Evolutionary conservation across 2,797 vertebrate species (phyloP), one percentile per base, ranked within the genome.

Genomic region (Thunnus albacares): DNA sequence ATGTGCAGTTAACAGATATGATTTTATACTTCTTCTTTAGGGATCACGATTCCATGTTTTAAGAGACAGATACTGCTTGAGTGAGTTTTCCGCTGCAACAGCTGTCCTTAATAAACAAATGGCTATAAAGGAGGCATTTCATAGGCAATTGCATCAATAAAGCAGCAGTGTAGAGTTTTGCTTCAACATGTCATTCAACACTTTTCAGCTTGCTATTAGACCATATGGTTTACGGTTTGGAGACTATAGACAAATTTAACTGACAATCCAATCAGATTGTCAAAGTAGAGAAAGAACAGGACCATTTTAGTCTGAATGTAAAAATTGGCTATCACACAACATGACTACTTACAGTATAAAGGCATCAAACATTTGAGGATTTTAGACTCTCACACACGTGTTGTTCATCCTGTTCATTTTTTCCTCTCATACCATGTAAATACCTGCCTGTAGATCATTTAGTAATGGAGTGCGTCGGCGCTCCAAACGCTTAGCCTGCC

Each of bases 81-180:
- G 67, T 81, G 83, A 67, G 71, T 71, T 64, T 87, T 71, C 53
- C 24, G 15, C 53, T 60, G 65, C 88, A 92, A 87, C 90, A 92
- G 77, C 87, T 93, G 91, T 80, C 72, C 75, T 81, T 86, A 89
- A 79, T 85, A 88, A 91, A 93, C 88, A 93, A 94, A 93, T 79
- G 53, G 73, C 72, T 81, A 66, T 62, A 81, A 88, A 90, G 79
- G 73, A 92, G 80, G 41, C 58, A 80, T 93, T 93, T 92, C 85
- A 89, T 84, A 85, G 87, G 82, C 82, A 88, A 90, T 91, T 90
- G 79, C 89, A 53, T 91, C 80, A 81, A 80, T 45, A 86, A 89
- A 81, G 82, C 80, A 78, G 84, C 71, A 67, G 81, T 56, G 76
- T 68, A 74, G 77, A 84, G 82, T 82, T 89, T 84, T 78, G 59